Conservation (phyloP, 2,888 invertebrate genomes). For the Caenorhabditis drosophilae region DNA sequence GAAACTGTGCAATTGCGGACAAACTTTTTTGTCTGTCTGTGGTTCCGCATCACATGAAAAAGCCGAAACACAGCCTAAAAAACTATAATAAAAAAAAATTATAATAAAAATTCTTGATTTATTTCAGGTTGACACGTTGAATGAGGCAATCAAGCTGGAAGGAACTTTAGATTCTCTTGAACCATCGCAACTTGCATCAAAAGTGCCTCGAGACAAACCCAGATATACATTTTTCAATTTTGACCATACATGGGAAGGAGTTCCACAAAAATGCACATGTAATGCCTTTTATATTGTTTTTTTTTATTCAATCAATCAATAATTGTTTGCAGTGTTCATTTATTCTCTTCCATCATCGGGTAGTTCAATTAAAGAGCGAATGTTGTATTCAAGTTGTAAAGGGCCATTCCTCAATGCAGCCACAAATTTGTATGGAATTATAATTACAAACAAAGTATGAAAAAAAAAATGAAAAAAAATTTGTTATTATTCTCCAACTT, state of each 20-base stretch:
- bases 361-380: conserved; percentile 90
- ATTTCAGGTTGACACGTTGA: conserved; percentile 77
- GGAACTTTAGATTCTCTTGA: conserved; percentile 78
- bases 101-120: conserved; percentile 4
- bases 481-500: too few relatives aligned
- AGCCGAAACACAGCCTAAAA: too few relatives aligned
- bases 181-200: conserved; percentile 78
- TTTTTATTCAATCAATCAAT: too few relatives aligned
- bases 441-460: conserved; percentile 83
- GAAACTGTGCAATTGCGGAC: too few relatives aligned
- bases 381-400: conserved; percentile 98
- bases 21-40: too few relatives aligned
- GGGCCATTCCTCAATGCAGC: conserved; percentile 85
- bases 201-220: conserved; percentile 84
- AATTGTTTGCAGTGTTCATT: conserved; percentile 83
- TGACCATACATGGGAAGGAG: conserved; percentile 90
- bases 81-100: too few relatives aligned
- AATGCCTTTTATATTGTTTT: conserved; percentile 23
- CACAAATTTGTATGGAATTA: conserved; percentile 78
- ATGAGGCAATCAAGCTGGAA: conserved; percentile 86
- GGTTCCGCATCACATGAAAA: too few relatives aligned
- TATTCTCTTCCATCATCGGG: conserved; percentile 98
- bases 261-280: conserved; percentile 85
- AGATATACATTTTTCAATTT: conserved; percentile 78
- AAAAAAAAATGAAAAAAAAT: too few relatives aligned